Percentiles rank a stretch among this genome's conserved stretches.
These are phyloP conservation scores for Epiblema foenella DNA, from an alignment of 2,888 invertebrate genomes.

Conservation along the genomic window DNA sequence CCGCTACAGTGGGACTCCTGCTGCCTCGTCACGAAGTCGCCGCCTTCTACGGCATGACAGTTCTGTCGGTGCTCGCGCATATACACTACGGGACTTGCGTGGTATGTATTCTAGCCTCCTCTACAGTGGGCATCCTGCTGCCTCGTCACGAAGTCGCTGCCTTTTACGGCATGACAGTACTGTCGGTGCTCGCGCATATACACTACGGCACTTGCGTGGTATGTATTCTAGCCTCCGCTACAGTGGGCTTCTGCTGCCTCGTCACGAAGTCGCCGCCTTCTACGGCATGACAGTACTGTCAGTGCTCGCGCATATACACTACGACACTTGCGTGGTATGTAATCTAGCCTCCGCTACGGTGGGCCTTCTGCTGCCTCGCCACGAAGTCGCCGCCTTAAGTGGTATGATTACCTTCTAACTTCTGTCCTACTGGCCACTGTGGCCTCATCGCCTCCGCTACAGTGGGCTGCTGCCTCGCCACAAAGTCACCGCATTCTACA, in stretches of 20 bases:
- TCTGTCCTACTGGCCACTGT: no score
- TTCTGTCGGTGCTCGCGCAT: slow-evolving; percentile 91
- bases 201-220: slow-evolving; percentile 96
- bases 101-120: slow-evolving; percentile 78
- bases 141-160: slow-evolving; percentile 87
- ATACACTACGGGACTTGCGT: slow-evolving; percentile 97
- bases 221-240: slow-evolving; percentile 81
- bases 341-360: slow-evolving; percentile 83
- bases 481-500: not conserved
- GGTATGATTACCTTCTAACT: slow-evolving; percentile 59
- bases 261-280: slow-evolving; percentile 88
- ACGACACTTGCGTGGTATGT: slow-evolving; percentile 92
- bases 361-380: slow-evolving; percentile 76
- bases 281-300: slow-evolving; percentile 89
- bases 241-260: slow-evolving; percentile 76
- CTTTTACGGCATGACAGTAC: slow-evolving; percentile 89
- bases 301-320: slow-evolving; percentile 94
- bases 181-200: slow-evolving; percentile 91
- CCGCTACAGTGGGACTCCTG: slow-evolving; percentile 78
- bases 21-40: no score
- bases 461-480: not conserved
- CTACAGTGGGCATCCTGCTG: slow-evolving; percentile 75
- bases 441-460: no score
- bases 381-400: no score
- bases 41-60: slow-evolving; percentile 86